A percentile compares a stretch with the other conserved stretches of the same genome.
Evolutionary conservation across 2,797 vertebrate species (phyloP).

Genomic region (Aldrovandia affinis): DNA sequence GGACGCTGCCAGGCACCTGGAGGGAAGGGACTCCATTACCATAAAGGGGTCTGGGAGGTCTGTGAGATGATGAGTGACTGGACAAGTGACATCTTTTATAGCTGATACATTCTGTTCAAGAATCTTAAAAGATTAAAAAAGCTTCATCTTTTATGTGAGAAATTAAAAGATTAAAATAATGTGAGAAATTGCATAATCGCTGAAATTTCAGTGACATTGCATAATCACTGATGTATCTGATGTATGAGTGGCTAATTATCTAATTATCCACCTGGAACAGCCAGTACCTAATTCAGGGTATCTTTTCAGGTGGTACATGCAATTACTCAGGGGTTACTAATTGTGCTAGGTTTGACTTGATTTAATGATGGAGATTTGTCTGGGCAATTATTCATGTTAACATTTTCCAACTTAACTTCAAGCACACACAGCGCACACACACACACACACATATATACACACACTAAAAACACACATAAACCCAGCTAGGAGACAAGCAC

Average conservation of each 20-base stretch:
- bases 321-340: not conserved
- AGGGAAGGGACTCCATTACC: too few relatives aligned
- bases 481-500: too few relatives aligned
- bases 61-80: too few relatives aligned
- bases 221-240: slow-evolving; percentile 43
- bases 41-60: too few relatives aligned
- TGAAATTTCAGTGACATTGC: slow-evolving; percentile 5
- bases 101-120: slow-evolving; percentile 27
- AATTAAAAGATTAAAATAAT: too few relatives aligned
- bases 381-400: not conserved
- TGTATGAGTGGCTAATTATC: slow-evolving; percentile 33
- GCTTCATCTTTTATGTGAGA: too few relatives aligned
- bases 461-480: too few relatives aligned
- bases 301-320: slow-evolving; percentile 36
- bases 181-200: too few relatives aligned
- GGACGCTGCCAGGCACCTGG: too few relatives aligned
- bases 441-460: not conserved
- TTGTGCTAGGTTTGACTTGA: not conserved
- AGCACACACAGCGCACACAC: not conserved
- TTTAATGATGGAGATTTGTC: not conserved
- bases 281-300: slow-evolving; percentile 9
- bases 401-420: not conserved
- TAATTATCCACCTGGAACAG: slow-evolving; percentile 29
- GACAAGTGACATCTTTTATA: too few relatives aligned
- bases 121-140: not conserved